Base-by-base conservation (phyloP, 1,140 invertebrate genomes). In the Acromyrmex echinatior region DNA sequence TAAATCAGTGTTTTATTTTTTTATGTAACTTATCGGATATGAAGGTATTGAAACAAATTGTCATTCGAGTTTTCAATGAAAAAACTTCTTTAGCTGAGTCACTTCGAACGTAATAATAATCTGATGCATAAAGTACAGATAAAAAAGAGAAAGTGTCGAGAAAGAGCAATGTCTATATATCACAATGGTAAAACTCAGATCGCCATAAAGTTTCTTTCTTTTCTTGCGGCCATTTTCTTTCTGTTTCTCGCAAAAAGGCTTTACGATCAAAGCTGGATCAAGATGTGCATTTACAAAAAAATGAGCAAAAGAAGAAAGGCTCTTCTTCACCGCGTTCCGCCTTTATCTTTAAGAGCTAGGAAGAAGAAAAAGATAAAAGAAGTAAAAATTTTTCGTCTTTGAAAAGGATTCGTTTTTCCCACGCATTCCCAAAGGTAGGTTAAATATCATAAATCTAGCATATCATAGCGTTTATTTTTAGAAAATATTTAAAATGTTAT, bases 201-300 rank as follows among this genome's bases (percentile, higher is more conserved):
- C 62, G 49, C 45, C 51, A 70, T 81, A 39, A 58, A 71, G n/a
- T 56, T 39, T 16, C 14, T 53, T 45, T 10, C 31, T 9, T 14
- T 71, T 81, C 51, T 58, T 45, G 49, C 25, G 5, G 21, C 28
- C 21, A 71, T 81, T 39, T 81, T 66, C 62, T 81, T 71, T 58
- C 51, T 45, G 35, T 70, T 70, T 31, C 16, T 10, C 53, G 35
- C 35, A 60, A 81, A 81, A 81, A 81, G 35, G 31, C 16, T 53
- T 58, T 45, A 21, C 49, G 78, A 80, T 80, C 66, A 71, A 81
- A 81, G 65, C 35, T 71, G 16, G 16, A 71, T 70, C 65, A 70
- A 71, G 79, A 35, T 45, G 31, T 60, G 53, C 65, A 51, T 71
- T 31, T 51, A 25, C 53, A 81, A 81, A 81, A 81, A 81, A 81